Percentiles rank a stretch among this genome's conserved stretches.
Conservation (phyloP, 1,140 invertebrate genomes). For the Nephila pilipes region DNA sequence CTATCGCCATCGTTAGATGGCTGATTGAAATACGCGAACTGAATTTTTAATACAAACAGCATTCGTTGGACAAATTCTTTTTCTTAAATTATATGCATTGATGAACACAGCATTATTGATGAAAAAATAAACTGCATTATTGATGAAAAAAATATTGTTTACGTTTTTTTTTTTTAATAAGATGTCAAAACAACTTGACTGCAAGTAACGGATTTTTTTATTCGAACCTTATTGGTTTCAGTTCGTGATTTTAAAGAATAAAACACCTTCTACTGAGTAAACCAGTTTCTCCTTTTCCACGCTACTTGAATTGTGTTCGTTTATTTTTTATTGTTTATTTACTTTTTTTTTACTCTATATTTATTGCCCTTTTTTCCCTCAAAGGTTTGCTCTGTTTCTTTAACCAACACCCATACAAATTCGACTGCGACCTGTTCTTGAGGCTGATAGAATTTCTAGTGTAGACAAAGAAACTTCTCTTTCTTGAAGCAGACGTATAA, state of each 20-base stretch:
- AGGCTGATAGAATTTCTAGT: too few species aligned
- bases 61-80: too few species aligned
- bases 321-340: neutral
- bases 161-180: neutral
- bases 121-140: too few species aligned
- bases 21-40: too few species aligned
- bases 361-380: neutral
- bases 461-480: neutral
- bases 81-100: too few species aligned
- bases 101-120: too few species aligned
- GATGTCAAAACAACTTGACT: neutral
- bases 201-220: neutral
- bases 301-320: neutral
- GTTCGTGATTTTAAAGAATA: conserved; percentile 1
- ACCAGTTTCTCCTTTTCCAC: neutral
- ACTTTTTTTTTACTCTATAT: neutral
- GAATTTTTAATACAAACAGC: too few species aligned
- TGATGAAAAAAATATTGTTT: too few species aligned
- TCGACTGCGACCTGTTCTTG: neutral
- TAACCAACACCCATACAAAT: neutral
- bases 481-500: neutral
- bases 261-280: neutral
- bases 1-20: too few species aligned
- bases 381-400: neutral
- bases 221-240: conserved; percentile 2